Evolutionary conservation across 2,888 invertebrate species (phyloP), one percentile per base, ranked within the genome.

Genomic region (Ophion slaviceki): DNA sequence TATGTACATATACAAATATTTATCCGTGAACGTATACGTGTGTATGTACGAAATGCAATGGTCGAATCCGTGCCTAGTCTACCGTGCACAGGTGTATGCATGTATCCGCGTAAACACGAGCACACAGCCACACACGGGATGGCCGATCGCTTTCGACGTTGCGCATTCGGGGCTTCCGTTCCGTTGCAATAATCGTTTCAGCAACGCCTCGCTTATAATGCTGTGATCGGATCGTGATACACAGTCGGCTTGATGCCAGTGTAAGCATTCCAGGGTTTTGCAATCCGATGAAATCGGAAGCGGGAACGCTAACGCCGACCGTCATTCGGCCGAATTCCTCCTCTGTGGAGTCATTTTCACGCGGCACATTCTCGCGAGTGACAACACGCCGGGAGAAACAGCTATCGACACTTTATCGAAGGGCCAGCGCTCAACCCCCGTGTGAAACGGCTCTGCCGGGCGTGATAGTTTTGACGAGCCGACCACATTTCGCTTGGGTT

Each of bases 181-280:
- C 45, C 82, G 53, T 36, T 80, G 90, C 92, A 90, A 90, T 93
- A 93, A 93, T 94, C 93, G 93, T 93, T 93, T 93, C 92, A 93
- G 90, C 92, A 90, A 91, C 92, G 93, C 92, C 89, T 90, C 91
- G 93, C 89, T 92, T 93, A 91, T 93, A 93, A 93, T 93, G 92
- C 93, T 82, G 85, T 88, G 92, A 94, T 94, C 91, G 91, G 90
- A 90, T 92, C 88, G 90, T 91, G 89, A 91, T 90, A 92, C 53
- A 53, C 92, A 92, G 92, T 89, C 91, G 91, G 91, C 86, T 92
- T 91, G 86, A 87, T 90, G 90, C 91, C 10, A 71, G 82, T 85
- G 86, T 81, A 62, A 80, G 75, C 78, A 82, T 87, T 86, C 82
- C 53, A 85, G 81, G 84, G 78, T 87, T 81, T 81, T 53, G 78